Evolutionary conservation across 2,797 vertebrate species (phyloP), one percentile per base, ranked within the genome.

Genomic region (Rhodeus uyekii): DNA sequence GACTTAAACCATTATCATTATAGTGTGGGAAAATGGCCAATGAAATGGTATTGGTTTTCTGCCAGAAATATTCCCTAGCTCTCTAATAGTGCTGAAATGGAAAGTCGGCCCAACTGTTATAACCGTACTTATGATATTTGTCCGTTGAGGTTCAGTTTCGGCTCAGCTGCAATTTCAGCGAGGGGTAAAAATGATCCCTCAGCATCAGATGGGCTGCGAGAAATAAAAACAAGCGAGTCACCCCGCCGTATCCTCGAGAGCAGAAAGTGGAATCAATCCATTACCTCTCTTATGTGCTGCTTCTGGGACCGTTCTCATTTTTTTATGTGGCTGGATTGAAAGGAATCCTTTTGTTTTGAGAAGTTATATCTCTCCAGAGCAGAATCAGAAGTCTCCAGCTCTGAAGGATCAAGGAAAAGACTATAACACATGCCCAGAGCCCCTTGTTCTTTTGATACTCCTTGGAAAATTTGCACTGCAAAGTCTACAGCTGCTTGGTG

Each of bases 31-130:
- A 82, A 79, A 84, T 82, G 73, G 82, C 42, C 64, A 50, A 80
- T 84, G 85, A 88, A 88, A 87, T 82, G 44, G 69, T 83, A 85
- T 88, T 87, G 84, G 84, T 69, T 87, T 88, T 73, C 86, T 87
- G 85, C 80, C 85, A 87, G 73, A 86, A 87, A 83, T 82, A 85
- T 89, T 86, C 82, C 78, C 86, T 50, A 78, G 83, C 69, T 81
- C 83, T 73, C 83, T 89, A 87, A 90, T 86, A 83, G 84, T 39
- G 44, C 50, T 74, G 78, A 83, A 86, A 81, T 88, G 84, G 82
- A 87, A 78, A 83, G 80, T 85, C 86, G 77, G 84, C 67, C 78
- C 69, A 50, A 67, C 84, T 82, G 75, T 85, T 86, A 83, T 71
- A 73, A 77, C 72, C 53, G 38, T 79, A 82, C 74, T 76, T 80